These are phyloP conservation scores for Scopus umbretta DNA, from an alignment of 2,113 vertebrate species.

Conservation along the genomic window DNA sequence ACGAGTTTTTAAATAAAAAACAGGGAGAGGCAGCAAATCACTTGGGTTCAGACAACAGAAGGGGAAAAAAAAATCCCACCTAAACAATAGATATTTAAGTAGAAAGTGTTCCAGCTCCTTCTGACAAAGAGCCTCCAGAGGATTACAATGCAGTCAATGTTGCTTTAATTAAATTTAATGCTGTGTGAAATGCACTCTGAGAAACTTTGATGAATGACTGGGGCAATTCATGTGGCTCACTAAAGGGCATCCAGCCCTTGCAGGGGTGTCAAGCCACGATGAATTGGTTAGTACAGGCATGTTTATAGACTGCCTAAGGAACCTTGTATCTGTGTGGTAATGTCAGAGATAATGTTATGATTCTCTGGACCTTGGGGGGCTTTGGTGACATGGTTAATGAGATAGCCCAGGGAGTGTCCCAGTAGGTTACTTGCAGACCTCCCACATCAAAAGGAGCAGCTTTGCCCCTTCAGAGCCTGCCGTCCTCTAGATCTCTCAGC, in stretches of 20 bases:
- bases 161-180: slow-evolving; percentile 94
- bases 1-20: not conserved
- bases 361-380: slow-evolving; percentile 85
- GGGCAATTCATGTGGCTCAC: slow-evolving; percentile 82
- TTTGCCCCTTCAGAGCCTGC: slow-evolving; percentile 69
- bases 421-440: slow-evolving; percentile 89
- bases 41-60: slow-evolving; percentile 17
- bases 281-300: slow-evolving; percentile 87
- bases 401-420: slow-evolving; percentile 86
- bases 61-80: slow-evolving; percentile 3
- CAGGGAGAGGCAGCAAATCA: slow-evolving; percentile 28
- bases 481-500: slow-evolving; percentile 71
- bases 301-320: slow-evolving; percentile 89
- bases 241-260: slow-evolving; percentile 82
- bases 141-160: slow-evolving; percentile 84
- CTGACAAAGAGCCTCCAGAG: slow-evolving; percentile 81
- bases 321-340: slow-evolving; percentile 91
- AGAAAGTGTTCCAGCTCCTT: slow-evolving; percentile 74
- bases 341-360: slow-evolving; percentile 97
- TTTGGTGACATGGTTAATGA: slow-evolving; percentile 99
- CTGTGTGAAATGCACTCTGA: slow-evolving; percentile 83
- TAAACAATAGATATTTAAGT: slow-evolving; percentile 76
- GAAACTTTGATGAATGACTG: slow-evolving; percentile 87
- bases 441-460: slow-evolving; percentile 93
- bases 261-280: slow-evolving; percentile 82